Evolutionary conservation across 2,797 vertebrate genomes (phyloP).

Genomic region (Melanotaenia boesemani): DNA sequence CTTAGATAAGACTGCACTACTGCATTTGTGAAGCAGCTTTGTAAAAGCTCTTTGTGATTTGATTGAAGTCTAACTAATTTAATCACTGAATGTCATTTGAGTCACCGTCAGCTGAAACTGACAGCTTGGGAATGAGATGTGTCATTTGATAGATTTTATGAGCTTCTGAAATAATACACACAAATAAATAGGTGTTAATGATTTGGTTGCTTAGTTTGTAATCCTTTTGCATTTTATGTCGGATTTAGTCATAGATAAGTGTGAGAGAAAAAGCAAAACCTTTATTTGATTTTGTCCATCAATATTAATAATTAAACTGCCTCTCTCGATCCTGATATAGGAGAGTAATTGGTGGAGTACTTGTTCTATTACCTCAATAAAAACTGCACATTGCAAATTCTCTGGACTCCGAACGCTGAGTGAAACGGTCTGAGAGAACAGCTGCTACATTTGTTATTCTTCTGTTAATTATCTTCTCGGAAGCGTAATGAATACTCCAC

Average conservation of each 20-base stretch:
- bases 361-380: background rate
- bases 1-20: background rate
- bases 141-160: too few relatives aligned
- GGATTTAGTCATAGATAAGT: too few relatives aligned
- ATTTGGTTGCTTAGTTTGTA: too few relatives aligned
- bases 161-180: too few relatives aligned
- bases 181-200: too few relatives aligned
- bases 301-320: too few relatives aligned
- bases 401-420: background rate
- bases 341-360: background rate
- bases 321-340: background rate
- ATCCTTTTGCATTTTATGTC: too few relatives aligned
- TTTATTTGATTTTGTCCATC: too few relatives aligned
- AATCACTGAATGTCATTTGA: background rate
- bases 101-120: background rate
- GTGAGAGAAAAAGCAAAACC: background rate
- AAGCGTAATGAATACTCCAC: slow-evolving; percentile 10
- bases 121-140: too few relatives aligned
- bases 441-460: slow-evolving; percentile 22
- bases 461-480: slow-evolving; percentile 39
- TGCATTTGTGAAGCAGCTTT: background rate
- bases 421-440: slow-evolving; percentile 7
- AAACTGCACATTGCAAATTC: background rate
- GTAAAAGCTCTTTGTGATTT: background rate
- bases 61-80: background rate